phyloP scores from a whole-genome alignment of 1,140 invertebrate genomes.

The Anadara kagoshimensis region DNA sequence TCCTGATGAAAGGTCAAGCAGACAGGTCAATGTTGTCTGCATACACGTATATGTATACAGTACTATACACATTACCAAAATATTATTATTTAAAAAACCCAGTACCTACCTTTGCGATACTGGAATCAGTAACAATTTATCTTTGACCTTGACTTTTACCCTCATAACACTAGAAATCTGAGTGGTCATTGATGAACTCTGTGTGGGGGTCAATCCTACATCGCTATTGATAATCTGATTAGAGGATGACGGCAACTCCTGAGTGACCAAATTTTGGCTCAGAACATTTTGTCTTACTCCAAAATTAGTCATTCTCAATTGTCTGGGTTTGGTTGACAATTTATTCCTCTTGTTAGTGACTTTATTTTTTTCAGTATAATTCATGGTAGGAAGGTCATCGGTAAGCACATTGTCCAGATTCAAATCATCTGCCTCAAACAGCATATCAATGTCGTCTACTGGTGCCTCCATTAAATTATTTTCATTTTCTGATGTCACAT shows the following conservation, averaged over 20 bases:
- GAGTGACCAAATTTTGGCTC: too few species aligned
- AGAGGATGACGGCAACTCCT: too few species aligned
- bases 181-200: not conserved
- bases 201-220: too few species aligned
- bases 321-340: conserved; percentile 21
- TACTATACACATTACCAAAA: too few species aligned
- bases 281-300: conserved; percentile 3
- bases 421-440: not conserved
- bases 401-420: not conserved
- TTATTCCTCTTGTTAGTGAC: too few species aligned
- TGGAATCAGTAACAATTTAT: conserved; percentile 53
- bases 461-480: not conserved
- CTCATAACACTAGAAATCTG: conserved; percentile 28
- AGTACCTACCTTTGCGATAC: conserved; percentile 36
- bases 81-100: too few species aligned
- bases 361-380: not conserved
- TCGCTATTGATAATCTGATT: too few species aligned
- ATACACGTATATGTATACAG: too few species aligned
- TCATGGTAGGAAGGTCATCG: not conserved
- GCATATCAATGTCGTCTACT: conserved; percentile 3
- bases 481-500: not conserved
- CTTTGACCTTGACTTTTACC: conserved; percentile 54
- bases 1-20: too few species aligned
- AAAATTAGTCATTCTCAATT: conserved; percentile 41
- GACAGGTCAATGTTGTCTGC: too few species aligned